Evolutionary conservation across 2,113 vertebrate genomes (phyloP).

Genomic region (Prietella phreatophila): DNA sequence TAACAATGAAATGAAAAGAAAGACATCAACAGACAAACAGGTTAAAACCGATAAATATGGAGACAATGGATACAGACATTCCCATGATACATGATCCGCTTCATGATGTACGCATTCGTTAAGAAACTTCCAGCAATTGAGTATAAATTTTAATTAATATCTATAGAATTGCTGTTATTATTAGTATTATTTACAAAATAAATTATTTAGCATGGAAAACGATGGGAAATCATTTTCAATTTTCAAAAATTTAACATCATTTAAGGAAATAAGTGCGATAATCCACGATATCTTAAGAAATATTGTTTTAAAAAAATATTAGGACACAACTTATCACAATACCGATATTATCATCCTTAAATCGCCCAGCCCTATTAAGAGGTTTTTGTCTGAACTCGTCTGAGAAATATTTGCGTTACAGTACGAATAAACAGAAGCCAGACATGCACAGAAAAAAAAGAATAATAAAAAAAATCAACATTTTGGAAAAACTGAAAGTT

Average conservation of each 20-base stretch:
- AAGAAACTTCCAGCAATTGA: not conserved
- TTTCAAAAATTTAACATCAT: not conserved
- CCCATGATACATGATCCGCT: not conserved
- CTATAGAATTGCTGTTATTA: not conserved
- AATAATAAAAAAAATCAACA: too few relatives aligned
- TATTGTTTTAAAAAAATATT: not conserved
- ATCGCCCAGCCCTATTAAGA: not conserved
- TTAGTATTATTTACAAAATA: not conserved
- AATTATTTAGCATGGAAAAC: not conserved
- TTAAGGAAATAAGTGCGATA: not conserved
- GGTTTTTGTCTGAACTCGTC: not conserved
- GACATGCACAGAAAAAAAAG: not conserved
- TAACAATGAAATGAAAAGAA: conserved; percentile 35
- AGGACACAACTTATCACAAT: not conserved
- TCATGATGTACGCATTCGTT: not conserved
- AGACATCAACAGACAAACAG: conserved; percentile 47
- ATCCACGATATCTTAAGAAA: not conserved
- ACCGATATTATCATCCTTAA: not conserved
- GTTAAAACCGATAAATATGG: conserved; percentile 51
- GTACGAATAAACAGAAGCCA: not conserved
- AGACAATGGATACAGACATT: conserved; percentile 60
- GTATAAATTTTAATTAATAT: not conserved
- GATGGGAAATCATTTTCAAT: not conserved
- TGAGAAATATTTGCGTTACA: not conserved
- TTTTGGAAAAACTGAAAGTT: not conserved